These are phyloP conservation scores for Sitophilus oryzae DNA, from an alignment of 1,140 invertebrate species.

Conservation along the genomic window DNA sequence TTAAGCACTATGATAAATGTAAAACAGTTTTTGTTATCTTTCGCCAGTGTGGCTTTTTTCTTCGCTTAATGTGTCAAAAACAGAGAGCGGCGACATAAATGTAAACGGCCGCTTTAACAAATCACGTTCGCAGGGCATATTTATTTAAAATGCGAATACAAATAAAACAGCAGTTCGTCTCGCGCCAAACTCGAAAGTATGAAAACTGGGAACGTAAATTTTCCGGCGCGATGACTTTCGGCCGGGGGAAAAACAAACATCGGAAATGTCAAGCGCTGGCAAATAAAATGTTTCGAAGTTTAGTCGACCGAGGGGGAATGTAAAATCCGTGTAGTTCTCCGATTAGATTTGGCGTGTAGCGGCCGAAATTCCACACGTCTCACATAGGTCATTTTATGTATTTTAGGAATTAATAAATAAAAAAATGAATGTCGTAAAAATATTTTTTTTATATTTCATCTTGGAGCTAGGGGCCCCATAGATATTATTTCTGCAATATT, in stretches of 20 bases:
- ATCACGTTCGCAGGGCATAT: constrained; percentile 13
- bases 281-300: constrained; percentile 22
- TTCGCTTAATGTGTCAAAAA: neutral
- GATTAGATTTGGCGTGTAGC: constrained; percentile 8
- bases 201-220: constrained; percentile 19
- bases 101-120: constrained; percentile 9
- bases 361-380: constrained; percentile 11
- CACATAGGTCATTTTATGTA: no score
- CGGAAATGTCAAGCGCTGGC: constrained; percentile 14
- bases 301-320: constrained; percentile 15
- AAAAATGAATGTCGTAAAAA: constrained; percentile 4
- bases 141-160: constrained; percentile 14
- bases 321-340: constrained; percentile 17
- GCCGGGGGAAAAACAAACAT: constrained; percentile 20
- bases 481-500: no score
- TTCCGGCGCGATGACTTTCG: constrained; percentile 16
- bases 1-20: no score
- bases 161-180: constrained; percentile 10
- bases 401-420: constrained; percentile 11
- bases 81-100: neutral
- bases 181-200: constrained; percentile 11
- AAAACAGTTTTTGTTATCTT: no score
- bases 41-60: no score
- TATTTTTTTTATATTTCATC: no score
- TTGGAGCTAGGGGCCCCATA: no score